Evolutionary conservation across 92 coral and sea anemone genomes (phyloP), one percentile per base, ranked within the genome.

Genomic region (Epizoanthus scotinus): DNA sequence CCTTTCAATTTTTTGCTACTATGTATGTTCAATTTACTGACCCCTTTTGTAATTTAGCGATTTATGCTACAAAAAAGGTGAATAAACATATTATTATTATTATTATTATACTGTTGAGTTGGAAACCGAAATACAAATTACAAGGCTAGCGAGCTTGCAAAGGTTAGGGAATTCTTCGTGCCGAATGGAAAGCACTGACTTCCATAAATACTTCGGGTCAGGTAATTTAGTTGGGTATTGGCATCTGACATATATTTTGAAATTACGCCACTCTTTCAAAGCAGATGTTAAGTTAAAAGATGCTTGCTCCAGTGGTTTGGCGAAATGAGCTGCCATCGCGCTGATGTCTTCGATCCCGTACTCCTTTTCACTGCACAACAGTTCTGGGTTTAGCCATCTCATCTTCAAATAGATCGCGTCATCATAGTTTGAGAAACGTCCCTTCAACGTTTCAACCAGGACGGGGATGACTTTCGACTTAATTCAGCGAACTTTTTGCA

Each of bases 131-230:
- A 20, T 67, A n/a, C 79, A 47, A 54, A 73, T 73, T 47, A 55
- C 79, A 47, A 73, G 79, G 42, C 79, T 73, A 17, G 64, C 79
- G 34, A 73, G 63, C 38, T 73, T 73, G 79, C 79, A 73, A 47
- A 73, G 59, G 52, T 63, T 78, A 6, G 72, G 86, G 63, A 82
- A 82, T 69, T 82, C 78, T 55, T 82, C 85, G 69, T 78, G 85
- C 71, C 78, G 70, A 70, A 59, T 20, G 49, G 78, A 68, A 29
- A 82, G 78, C 78, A 82, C 78, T 20, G 85, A 82, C 69, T 82
- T 82, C 85, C 85, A 82, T 56, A 82, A 82, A 65, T 62, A 69
- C 70, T 70, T 82, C 65, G 85, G 72, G 57, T 82, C 78, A 52
- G 85, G 85, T 67, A 70, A 82, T 57, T 82, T 82, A 47, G 78